Evolutionary conservation across 2,797 vertebrate species (phyloP), one percentile per base, ranked within the genome.

Genomic region (Cryptoblepharus egeriae): DNA sequence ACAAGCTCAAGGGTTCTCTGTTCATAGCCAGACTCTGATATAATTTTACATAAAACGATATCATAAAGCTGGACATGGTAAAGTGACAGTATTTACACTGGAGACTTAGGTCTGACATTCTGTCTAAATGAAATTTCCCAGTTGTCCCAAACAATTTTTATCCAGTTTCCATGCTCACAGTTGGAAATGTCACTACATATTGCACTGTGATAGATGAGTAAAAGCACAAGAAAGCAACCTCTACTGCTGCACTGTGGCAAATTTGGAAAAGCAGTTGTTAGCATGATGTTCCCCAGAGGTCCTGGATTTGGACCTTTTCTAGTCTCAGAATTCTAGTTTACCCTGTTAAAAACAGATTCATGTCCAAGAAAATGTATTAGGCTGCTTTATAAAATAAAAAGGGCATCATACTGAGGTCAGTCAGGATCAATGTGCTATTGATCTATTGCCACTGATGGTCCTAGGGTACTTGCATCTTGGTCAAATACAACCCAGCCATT

Each of bases 81-180:
- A 93, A 93, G 88, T 89, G 90, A 85, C 80, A 86, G 79, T 88
- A 92, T 91, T 94, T 93, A 93, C 88, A 85, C 93, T 61, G 86
- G 89, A 94, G 92, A 92, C 88, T 28, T 70, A 72, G 85, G 88
- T 83, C 88, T 95, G 94, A 94, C 94, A 91, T 92, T 92, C 88
- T 93, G 88, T 90, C 90, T 91, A 94, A 95, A 94, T 92, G 90
- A 95, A 93, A 95, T 95, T 95, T 95, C 94, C 94, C 94, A 95
- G 92, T 92, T 95, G 95, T 95, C 92, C 91, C 86, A 91, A 92
- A 82, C 89, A 93, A 90, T 94, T 94, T 95, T 92, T 90, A 94
- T 94, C 90, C 93, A 88, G 91, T 92, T 95, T 94, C 93, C 90
- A 95, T 39, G 79, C 90, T 79, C 83, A 93, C 87, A 77, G 88